Conservation (phyloP, 1,140 invertebrate genomes). For the Cardiocondyla obscurior region DNA sequence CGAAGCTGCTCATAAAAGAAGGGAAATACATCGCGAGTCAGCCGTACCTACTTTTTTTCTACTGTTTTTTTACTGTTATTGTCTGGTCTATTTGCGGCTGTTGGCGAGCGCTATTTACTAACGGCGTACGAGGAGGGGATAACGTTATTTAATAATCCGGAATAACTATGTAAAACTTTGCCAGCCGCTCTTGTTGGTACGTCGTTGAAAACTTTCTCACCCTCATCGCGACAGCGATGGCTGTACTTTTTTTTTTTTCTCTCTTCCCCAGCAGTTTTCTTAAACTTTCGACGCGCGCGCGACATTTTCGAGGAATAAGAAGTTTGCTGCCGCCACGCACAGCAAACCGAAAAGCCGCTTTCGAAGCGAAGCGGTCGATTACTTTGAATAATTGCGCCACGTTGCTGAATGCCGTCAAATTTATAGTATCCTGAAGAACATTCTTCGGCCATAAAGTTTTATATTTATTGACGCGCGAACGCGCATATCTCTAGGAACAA, state of each 20-base stretch:
- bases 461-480: background rate
- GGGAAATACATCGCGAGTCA: slow-evolving; percentile 36
- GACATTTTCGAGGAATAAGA: slow-evolving; percentile 63
- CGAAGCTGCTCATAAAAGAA: slow-evolving; percentile 43
- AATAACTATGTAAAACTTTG: slow-evolving; percentile 75
- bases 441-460: slow-evolving; percentile 4
- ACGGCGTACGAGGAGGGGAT: slow-evolving; percentile 43
- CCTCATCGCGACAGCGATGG: slow-evolving; percentile 13
- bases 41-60: slow-evolving; percentile 30
- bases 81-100: slow-evolving; percentile 27
- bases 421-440: slow-evolving; percentile 24
- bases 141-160: slow-evolving; percentile 75
- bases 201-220: slow-evolving; percentile 52
- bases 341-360: background rate
- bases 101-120: slow-evolving; percentile 53
- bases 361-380: slow-evolving; percentile 18
- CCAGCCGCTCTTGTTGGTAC: slow-evolving; percentile 32
- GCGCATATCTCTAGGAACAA: background rate
- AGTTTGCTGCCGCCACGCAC: slow-evolving; percentile 44
- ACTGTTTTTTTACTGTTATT: too few relatives aligned
- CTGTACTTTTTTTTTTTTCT: slow-evolving; percentile 20
- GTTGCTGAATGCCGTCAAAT: slow-evolving; percentile 15
- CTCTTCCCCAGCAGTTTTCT: slow-evolving; percentile 12
- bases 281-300: slow-evolving; percentile 56
- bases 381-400: slow-evolving; percentile 46